Evolutionary conservation across 2,797 vertebrate species (phyloP).

Genomic region (Diglossa cyanea): DNA sequence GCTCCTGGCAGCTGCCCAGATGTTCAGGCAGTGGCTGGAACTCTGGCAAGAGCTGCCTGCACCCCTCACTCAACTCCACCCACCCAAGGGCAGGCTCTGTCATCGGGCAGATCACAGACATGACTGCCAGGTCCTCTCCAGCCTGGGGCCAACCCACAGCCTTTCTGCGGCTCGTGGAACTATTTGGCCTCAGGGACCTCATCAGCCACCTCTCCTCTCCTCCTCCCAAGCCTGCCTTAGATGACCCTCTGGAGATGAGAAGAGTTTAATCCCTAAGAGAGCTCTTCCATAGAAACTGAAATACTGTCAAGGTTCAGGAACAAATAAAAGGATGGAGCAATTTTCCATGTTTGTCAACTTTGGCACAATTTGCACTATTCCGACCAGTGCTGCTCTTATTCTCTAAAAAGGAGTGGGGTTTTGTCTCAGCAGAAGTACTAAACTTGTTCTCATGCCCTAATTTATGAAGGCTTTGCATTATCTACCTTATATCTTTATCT

Average conservation of each 20-base stretch:
- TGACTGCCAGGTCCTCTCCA: neutral
- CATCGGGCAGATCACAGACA: neutral
- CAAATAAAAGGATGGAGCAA: neutral
- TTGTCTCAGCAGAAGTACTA: neutral
- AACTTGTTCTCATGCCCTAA: neutral
- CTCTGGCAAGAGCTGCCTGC: neutral
- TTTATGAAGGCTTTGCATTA: neutral
- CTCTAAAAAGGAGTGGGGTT: neutral
- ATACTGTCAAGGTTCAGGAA: neutral
- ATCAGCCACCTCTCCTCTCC: neutral
- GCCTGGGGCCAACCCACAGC: neutral
- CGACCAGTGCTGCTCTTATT: neutral
- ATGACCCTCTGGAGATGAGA: neutral
- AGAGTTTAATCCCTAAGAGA: neutral
- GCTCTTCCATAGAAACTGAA: constrained; percentile 36
- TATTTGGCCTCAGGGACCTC: neutral
- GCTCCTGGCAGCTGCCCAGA: constrained; percentile 21
- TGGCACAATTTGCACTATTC: constrained; percentile 26
- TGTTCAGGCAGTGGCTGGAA: neutral
- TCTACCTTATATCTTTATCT: neutral
- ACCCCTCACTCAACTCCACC: neutral
- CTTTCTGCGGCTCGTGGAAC: neutral
- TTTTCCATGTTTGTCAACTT: constrained; percentile 46
- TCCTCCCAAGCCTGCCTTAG: neutral
- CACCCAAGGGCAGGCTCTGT: neutral